Evolutionary conservation across 2,797 vertebrate genomes (phyloP).

Genomic region (Falco cherrug): DNA sequence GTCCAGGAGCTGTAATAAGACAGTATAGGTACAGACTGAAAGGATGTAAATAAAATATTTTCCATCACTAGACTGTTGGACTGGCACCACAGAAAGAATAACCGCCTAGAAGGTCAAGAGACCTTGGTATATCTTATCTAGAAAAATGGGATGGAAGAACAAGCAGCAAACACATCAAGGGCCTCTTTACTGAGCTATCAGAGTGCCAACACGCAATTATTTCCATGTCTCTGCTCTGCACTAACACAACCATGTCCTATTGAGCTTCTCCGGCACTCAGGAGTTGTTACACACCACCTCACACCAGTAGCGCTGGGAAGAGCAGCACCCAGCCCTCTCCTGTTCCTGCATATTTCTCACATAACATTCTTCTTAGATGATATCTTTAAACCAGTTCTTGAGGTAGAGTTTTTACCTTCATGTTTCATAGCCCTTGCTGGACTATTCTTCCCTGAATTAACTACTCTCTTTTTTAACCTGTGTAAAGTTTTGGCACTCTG

Average conservation of each 20-base stretch:
- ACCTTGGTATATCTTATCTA: neutral
- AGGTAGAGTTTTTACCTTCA: neutral
- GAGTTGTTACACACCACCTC: neutral
- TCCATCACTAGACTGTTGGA: neutral
- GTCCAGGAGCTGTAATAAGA: neutral
- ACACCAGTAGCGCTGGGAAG: neutral
- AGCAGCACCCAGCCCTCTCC: neutral
- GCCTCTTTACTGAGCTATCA: neutral
- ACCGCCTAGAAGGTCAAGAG: neutral
- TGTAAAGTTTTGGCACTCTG: neutral
- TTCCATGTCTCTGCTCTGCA: neutral
- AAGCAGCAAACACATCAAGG: neutral
- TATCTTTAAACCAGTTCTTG: neutral
- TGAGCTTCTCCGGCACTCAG: neutral
- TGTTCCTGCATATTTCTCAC: neutral
- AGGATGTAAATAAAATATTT: constrained; percentile 49
- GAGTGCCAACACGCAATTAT: neutral
- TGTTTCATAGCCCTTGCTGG: neutral
- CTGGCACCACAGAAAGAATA: neutral
- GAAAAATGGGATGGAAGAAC: neutral
- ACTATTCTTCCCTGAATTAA: neutral
- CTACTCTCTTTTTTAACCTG: neutral
- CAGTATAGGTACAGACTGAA: constrained; percentile 16
- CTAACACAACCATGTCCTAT: accelerated
- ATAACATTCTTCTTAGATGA: neutral